Base-by-base conservation (phyloP, 2,113 vertebrate species). In the Chionis minor region DNA sequence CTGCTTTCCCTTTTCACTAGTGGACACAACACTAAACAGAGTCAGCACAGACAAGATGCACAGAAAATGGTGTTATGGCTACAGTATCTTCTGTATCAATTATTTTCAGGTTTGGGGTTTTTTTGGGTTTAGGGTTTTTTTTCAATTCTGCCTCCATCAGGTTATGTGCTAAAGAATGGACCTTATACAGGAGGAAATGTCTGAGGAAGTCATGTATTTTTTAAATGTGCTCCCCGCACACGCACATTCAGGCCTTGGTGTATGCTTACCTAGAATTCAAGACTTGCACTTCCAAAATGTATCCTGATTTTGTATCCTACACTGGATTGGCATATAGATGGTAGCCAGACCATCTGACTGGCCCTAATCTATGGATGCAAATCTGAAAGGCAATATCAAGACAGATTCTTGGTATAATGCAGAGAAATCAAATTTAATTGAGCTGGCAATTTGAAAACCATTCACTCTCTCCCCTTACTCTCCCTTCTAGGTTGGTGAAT, bases 201-300 rank as follows among this genome's bases (percentile, higher is more conserved):
- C 8, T 77, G 55, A 83, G 8, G 33, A 47, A 89, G 35, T 40
- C 6, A 24, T 8, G 10, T 51, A 19, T 69, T 18, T 73, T 56
- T 66, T 54, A 52, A 49, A 75, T 7, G 14, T 40, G 33, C 16
- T 56, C 30, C 27, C 27, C 75, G 26, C 40, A 54, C 27, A 56
- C 0, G 2, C 0, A 8, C 47, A n/a, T 58, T 67, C 35, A 81
- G 49, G 24, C 27, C 24, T n/a, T 32, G n/a, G 9, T 26, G 7
- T 56, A 49, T 5, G 6, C 18, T 51, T 51, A 24, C 24, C 49
- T 26, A 75, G 14, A 92, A 32, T 7, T 18, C 13, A 61, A 82
- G 45, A 62, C 24, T 17, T 30, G 24, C 15, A 28, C 54, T 69
- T 94, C 75, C 40, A 85, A 78, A 94, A 21, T 7, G 5, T 28